phyloP scores from a whole-genome alignment of 2,113 vertebrate species.

The Pomatostomus ruficeps region DNA sequence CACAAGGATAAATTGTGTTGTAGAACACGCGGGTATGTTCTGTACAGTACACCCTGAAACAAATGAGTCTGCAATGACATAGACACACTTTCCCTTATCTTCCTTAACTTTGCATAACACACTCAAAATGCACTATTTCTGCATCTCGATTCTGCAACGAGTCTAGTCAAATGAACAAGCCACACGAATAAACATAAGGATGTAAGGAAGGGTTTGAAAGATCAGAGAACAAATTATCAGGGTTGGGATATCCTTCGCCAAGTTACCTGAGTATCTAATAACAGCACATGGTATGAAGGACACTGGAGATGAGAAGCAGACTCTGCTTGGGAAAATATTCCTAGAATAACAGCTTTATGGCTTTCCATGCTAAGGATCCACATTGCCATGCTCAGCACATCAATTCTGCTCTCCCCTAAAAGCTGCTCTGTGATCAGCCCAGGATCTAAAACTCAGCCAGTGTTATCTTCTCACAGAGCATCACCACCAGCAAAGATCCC shows the following conservation, averaged over 20 bases:
- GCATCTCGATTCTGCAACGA: neutral
- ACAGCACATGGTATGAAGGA: neutral
- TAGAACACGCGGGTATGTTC: neutral
- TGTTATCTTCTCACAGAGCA: neutral
- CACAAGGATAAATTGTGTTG: neutral
- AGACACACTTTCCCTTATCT: neutral
- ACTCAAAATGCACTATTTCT: neutral
- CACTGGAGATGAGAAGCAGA: neutral
- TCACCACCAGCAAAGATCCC: neutral
- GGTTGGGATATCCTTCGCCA: neutral
- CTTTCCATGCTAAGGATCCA: neutral
- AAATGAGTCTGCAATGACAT: conserved; percentile 6
- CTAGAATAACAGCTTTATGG: neutral
- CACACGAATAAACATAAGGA: neutral
- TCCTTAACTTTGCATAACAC: neutral
- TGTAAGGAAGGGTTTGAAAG: neutral
- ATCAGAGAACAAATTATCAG: neutral
- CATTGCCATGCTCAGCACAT: neutral
- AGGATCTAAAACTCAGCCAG: neutral
- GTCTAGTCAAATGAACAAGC: neutral
- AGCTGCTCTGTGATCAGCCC: neutral
- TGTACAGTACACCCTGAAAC: neutral
- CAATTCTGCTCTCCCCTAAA: neutral
- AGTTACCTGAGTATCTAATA: neutral
- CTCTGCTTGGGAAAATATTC: neutral